phyloP scores from a whole-genome alignment of 35 echinoderm and acorn worm species.

The Ophiothrix spiculata region DNA sequence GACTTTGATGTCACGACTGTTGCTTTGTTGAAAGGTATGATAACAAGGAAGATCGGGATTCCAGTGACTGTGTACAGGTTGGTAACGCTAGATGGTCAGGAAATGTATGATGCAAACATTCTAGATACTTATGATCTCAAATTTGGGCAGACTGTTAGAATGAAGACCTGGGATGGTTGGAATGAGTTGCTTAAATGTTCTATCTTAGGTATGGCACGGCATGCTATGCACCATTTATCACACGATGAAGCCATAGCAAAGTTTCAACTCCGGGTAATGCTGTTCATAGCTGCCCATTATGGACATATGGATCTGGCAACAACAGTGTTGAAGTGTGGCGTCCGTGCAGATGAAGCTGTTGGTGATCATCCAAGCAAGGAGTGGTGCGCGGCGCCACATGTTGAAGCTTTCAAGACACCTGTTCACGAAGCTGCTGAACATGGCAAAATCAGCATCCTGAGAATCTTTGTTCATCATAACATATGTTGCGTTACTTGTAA shows the following conservation, averaged over 20 bases:
- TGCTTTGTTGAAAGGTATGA: conserved; percentile 53
- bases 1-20: conserved; percentile 59
- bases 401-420: conserved; percentile 80
- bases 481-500: conserved; percentile 90
- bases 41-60: conserved; percentile 60
- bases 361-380: conserved; percentile 89
- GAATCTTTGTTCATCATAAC: conserved; percentile 91
- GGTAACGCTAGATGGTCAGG: conserved; percentile 29
- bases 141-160: conserved; percentile 45
- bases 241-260: conserved; percentile 69
- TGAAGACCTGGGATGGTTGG: conserved; percentile 94
- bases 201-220: conserved; percentile 67
- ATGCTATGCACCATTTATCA: conserved; percentile 67
- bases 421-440: conserved; percentile 89
- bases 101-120: conserved; percentile 77
- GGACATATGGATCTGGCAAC: conserved; percentile 88
- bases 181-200: conserved; percentile 90
- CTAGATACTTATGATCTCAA: conserved; percentile 68
- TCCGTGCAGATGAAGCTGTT: conserved; percentile 79
- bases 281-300: conserved; percentile 90
- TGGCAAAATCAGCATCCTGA: conserved; percentile 80
- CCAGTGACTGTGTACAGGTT: conserved; percentile 88
- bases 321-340: conserved; percentile 61
- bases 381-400: conserved; percentile 75
- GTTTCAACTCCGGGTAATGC: conserved; percentile 77